These are phyloP conservation scores for Aphaenogaster rudis DNA, from an alignment of 1,140 invertebrate genomes.

Conservation along the genomic window DNA sequence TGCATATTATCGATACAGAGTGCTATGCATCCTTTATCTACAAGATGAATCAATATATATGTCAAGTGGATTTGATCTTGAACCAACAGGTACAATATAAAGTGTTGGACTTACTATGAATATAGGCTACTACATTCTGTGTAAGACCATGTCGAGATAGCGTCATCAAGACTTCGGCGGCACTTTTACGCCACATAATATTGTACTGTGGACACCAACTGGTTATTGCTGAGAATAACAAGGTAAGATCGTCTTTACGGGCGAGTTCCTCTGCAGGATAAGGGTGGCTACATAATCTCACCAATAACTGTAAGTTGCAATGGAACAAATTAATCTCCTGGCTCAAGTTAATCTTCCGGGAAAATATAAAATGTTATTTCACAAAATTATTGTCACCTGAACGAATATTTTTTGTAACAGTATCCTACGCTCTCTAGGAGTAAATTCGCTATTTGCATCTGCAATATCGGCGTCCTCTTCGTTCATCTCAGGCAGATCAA, in stretches of 20 bases:
- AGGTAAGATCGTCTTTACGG: slow-evolving; percentile 97
- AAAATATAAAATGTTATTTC: not conserved
- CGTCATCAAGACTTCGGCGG: slow-evolving; percentile 98
- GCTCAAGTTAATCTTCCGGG: not conserved
- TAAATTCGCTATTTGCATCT: slow-evolving; percentile 94
- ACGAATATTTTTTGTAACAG: slow-evolving; percentile 98
- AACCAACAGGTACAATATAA: not conserved
- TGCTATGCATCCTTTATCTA: slow-evolving; percentile 98
- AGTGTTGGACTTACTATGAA: slow-evolving; percentile 93
- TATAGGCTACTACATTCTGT: slow-evolving; percentile 97
- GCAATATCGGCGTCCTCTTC: slow-evolving; percentile 92
- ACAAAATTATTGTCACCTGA: slow-evolving; percentile 89
- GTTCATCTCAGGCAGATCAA: slow-evolving; percentile 97
- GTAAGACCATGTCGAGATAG: slow-evolving; percentile 97
- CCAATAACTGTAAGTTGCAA: slow-evolving; percentile 91
- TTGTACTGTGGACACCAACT: slow-evolving; percentile 97
- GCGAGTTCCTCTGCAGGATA: slow-evolving; percentile 98
- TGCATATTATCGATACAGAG: slow-evolving; percentile 99
- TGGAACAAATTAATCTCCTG: slow-evolving; percentile 35
- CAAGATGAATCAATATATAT: slow-evolving; percentile 80
- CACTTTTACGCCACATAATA: slow-evolving; percentile 98
- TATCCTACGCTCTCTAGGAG: slow-evolving; percentile 95
- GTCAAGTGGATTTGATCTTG: slow-evolving; percentile 6
- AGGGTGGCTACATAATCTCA: slow-evolving; percentile 96
- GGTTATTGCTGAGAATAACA: slow-evolving; percentile 98